A percentile compares a stretch with the other conserved stretches of the same genome.
Conservation (phyloP, 2,113 vertebrate genomes). For the pig (Sus scrofa) region DNA sequence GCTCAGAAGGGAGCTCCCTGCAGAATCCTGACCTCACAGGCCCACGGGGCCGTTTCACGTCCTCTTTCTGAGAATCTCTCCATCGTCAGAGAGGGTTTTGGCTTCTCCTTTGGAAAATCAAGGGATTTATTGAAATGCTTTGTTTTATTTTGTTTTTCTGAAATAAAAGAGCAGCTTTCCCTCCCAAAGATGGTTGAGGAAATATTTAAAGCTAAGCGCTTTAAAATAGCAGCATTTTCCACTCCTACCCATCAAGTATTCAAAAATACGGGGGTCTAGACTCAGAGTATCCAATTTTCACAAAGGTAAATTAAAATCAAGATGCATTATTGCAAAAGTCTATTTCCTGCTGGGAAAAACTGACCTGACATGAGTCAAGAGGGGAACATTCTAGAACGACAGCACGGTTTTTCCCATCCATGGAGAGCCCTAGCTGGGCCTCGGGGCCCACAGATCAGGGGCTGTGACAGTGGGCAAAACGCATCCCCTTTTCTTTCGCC, state of each 20-base stretch:
- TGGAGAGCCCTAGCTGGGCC: fast-evolving
- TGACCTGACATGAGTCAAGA: not conserved
- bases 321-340: not conserved
- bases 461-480: not conserved
- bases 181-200: not conserved
- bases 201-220: not conserved
- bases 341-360: not conserved
- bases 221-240: not conserved
- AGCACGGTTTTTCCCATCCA: fast-evolving
- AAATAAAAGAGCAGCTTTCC: not conserved
- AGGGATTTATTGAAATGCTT: not conserved
- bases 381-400: not conserved
- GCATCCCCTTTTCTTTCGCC: not conserved
- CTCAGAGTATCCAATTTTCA: not conserved
- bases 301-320: not conserved
- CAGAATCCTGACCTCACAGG: not conserved
- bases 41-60: too few species aligned
- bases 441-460: not conserved
- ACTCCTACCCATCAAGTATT: not conserved
- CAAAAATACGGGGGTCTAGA: fast-evolving
- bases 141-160: not conserved
- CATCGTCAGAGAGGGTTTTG: not conserved
- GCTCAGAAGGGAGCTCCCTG: not conserved
- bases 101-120: not conserved
- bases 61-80: not conserved